These are phyloP conservation scores for Sinohyriopsis cumingii DNA, from an alignment of 2,888 invertebrate genomes.

Conservation along the genomic window DNA sequence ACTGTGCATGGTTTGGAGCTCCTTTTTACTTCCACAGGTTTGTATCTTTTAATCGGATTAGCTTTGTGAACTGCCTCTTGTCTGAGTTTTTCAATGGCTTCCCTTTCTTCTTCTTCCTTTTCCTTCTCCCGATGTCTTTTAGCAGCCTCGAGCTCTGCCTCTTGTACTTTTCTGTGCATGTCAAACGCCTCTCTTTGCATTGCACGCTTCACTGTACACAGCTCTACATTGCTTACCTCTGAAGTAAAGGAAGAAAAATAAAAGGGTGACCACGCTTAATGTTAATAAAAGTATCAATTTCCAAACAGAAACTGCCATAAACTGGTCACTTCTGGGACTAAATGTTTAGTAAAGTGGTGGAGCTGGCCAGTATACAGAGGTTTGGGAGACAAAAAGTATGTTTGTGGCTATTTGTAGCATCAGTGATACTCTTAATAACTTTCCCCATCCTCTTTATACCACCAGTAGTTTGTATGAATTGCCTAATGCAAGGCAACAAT, in stretches of 20 bases:
- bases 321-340: too few relatives aligned
- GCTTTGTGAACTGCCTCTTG: constrained; percentile 63
- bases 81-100: constrained; percentile 54
- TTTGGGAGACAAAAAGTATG: too few relatives aligned
- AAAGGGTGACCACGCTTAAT: background rate
- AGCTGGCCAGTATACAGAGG: too few relatives aligned
- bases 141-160: constrained; percentile 76
- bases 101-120: constrained; percentile 56
- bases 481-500: too few relatives aligned
- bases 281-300: background rate
- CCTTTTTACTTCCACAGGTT: constrained; percentile 51
- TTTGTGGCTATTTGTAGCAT: too few relatives aligned
- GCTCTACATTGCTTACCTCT: constrained; percentile 75
- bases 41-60: constrained; percentile 63
- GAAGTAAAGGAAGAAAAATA: constrained; percentile 24
- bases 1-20: constrained; percentile 75
- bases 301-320: too few relatives aligned
- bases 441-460: too few relatives aligned
- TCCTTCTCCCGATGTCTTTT: constrained; percentile 54
- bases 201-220: constrained; percentile 80
- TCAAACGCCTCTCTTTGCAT: constrained; percentile 66
- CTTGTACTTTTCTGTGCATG: constrained; percentile 52
- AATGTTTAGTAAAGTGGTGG: too few relatives aligned
- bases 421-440: too few relatives aligned
- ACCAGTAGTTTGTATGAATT: too few relatives aligned